A percentile compares a stretch with the other conserved stretches of the same genome.
Conservation (phyloP, 35 echinoderm and acorn worm genomes). For the Ophioderma brevispina region DNA sequence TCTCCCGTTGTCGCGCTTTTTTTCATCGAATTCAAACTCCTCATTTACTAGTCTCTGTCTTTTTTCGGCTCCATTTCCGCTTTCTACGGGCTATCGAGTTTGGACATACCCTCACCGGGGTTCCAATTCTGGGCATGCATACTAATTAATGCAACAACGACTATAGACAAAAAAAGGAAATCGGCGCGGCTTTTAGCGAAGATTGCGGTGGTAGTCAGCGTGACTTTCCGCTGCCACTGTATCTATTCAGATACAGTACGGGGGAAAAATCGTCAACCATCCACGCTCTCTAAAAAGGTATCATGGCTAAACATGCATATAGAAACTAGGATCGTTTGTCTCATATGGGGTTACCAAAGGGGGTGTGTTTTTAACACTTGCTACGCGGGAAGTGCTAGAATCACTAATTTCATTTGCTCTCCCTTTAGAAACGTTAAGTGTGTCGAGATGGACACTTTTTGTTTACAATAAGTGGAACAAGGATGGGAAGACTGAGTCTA, state of each 20-base stretch:
- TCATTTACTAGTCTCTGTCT: constrained; percentile 1
- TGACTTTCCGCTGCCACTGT: not conserved
- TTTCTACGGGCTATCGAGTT: not conserved
- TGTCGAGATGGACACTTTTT: no score
- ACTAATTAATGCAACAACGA: not conserved
- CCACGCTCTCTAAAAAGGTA: not conserved
- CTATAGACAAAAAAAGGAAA: not conserved
- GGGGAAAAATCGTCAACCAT: not conserved
- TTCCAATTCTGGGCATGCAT: not conserved
- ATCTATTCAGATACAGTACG: not conserved
- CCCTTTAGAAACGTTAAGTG: no score
- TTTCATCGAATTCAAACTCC: constrained; percentile 2
- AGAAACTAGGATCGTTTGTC: not conserved
- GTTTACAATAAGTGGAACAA: no score
- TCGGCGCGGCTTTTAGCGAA: constrained; percentile 2
- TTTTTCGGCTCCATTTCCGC: not conserved
- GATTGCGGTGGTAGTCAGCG: not conserved
- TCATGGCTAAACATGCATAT: constrained; percentile 4
- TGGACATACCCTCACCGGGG: not conserved
- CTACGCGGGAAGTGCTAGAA: not conserved
- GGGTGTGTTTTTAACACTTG: not conserved
- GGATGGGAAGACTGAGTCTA: no score
- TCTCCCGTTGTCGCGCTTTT: not conserved
- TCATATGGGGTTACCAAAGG: not conserved
- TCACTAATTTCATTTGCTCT: no score